These are phyloP conservation scores for Dolichoris vasculosae DNA, from an alignment of 1,140 invertebrate genomes.

Conservation along the genomic window DNA sequence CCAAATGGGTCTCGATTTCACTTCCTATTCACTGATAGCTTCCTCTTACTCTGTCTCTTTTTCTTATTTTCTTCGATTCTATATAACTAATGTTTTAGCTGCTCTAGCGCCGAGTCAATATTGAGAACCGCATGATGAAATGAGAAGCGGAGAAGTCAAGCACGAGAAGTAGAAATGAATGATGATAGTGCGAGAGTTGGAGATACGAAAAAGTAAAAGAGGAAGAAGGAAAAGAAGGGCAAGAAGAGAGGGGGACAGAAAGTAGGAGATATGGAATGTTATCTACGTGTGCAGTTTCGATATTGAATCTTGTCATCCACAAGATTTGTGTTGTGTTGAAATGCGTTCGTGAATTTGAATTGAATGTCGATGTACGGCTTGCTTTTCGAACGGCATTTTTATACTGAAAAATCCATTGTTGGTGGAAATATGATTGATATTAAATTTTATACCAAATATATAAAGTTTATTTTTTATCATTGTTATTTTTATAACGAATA, in stretches of 20 bases:
- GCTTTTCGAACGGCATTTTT: neutral
- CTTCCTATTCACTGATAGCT: conserved; percentile 4
- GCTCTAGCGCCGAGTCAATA: conserved; percentile 59
- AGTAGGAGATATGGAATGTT: conserved; percentile 44
- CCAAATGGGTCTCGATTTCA: conserved; percentile 58
- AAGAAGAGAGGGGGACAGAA: neutral
- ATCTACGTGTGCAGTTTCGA: conserved; percentile 61
- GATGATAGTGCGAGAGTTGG: neutral
- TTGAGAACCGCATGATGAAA: conserved; percentile 58
- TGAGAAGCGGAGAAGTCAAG: conserved; percentile 34
- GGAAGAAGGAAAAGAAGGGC: no score
- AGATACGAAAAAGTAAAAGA: neutral
- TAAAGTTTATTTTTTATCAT: no score
- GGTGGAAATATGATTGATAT: neutral
- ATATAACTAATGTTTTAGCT: conserved; percentile 55
- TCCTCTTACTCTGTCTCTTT: neutral
- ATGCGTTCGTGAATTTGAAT: conserved; percentile 23
- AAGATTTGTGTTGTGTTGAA: neutral
- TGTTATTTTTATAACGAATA: no score
- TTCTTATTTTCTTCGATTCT: neutral
- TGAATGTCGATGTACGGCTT: neutral
- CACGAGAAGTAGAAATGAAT: neutral
- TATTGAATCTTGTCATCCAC: conserved; percentile 59
- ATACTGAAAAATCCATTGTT: neutral
- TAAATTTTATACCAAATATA: neutral